Evolutionary conservation across 2,797 vertebrate genomes (phyloP), one percentile per base, ranked within the genome.

Genomic region (Phaenicophaeus curvirostris): DNA sequence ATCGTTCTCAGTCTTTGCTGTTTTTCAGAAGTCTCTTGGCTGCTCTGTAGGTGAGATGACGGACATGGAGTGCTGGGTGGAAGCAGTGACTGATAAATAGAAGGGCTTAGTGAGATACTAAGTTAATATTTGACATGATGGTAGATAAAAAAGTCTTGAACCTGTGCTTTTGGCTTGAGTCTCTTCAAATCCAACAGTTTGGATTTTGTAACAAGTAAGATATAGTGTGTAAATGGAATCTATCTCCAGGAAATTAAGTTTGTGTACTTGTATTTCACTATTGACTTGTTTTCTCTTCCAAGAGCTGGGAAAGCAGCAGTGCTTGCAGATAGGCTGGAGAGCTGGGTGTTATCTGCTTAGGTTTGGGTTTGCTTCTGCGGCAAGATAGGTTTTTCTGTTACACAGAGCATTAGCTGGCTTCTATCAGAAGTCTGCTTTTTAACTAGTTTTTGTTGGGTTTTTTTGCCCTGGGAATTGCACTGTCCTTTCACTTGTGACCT

Each of bases 211-310:
- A 73, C 24, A 44, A 39, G 7, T 2, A 33, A 41, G 78, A 30
- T 18, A 5, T 6, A 33, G 19, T 5, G 30, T 44, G 80, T 46
- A 30, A 39, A 48, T 67, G 2, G 0, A 11, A 2, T 54, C 63
- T 7, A 2, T 35, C 21, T 74, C 13, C 41, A 59, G 61, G 5
- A 74, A 25, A 21, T 35, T 3, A 33, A 14, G 7, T 6, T 62
- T 53, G 35, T 23, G 5, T 21, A 2, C 35, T 51, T 31, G 7
- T 17, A 5, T 54, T 77, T 57, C 0, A 0, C 27, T 14, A 1
- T 27, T 51, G 14, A 0, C 31, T 55, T 18, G 3, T 13, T 65
- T 39, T 46, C 33, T 37, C 4, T 42, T 2, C 0, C 0, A 3
- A 3, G 37, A 3, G 31, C 6, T 21, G 30, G 19, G 3, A 39